Percentiles rank a stretch among this genome's conserved stretches.
These are phyloP conservation scores for Orthonevra nobilis DNA, from an alignment of 2,888 invertebrate genomes.

Conservation along the genomic window DNA sequence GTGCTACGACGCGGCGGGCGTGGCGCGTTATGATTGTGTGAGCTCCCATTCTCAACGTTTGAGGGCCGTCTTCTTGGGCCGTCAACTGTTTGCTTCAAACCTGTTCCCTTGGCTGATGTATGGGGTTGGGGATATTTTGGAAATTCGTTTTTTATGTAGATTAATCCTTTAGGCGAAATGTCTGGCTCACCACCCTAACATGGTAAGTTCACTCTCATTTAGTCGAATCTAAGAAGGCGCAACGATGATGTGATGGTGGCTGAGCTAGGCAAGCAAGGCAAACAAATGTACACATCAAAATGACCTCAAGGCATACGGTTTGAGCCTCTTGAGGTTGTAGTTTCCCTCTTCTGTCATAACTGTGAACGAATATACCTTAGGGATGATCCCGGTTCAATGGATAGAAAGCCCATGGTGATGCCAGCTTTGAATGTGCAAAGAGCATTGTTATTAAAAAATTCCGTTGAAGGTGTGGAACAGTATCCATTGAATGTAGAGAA, in stretches of 20 bases:
- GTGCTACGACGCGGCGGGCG: conserved; percentile 26
- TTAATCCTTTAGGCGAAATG: conserved; percentile 65
- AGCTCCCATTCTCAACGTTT: neutral
- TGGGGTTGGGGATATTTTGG: conserved; percentile 49
- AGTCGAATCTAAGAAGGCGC: conserved; percentile 24
- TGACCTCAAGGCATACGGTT: conserved; percentile 58
- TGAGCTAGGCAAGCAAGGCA: too few relatives aligned
- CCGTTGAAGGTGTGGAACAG: conserved; percentile 35
- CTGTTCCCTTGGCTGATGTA: neutral
- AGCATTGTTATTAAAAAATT: conserved; percentile 54
- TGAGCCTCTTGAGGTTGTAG: conserved; percentile 42
- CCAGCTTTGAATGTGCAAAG: conserved; percentile 29
- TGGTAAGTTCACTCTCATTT: conserved; percentile 44
- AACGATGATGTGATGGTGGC: too few relatives aligned
- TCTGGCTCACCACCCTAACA: conserved; percentile 20
- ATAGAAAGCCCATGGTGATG: conserved; percentile 29
- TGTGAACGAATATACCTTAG: conserved; percentile 53
- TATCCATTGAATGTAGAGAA: neutral
- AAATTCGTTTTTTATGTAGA: conserved; percentile 68
- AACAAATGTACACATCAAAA: conserved; percentile 40
- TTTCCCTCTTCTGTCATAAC: conserved; percentile 10
- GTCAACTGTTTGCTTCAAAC: neutral
- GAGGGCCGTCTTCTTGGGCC: neutral
- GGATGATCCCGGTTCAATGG: conserved; percentile 47
- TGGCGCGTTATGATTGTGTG: too few relatives aligned